These are phyloP conservation scores for Hypena proboscidalis DNA, from an alignment of 2,888 invertebrate species.

Conservation along the genomic window DNA sequence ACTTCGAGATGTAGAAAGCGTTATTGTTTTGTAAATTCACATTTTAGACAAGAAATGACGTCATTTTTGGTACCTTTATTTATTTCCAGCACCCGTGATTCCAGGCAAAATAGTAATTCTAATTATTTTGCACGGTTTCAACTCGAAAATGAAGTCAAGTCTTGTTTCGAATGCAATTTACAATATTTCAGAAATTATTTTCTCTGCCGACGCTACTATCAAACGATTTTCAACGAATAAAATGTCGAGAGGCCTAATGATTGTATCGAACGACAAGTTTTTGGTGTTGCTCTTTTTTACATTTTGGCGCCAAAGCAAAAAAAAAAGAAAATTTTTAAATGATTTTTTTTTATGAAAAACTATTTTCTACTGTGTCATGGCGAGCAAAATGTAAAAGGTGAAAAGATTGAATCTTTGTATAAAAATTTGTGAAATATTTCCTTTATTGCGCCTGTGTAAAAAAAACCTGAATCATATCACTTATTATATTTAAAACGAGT, in stretches of 20 bases:
- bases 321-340: background rate
- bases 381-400: constrained; percentile 13
- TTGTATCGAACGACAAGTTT: constrained; percentile 50
- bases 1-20: constrained; percentile 34
- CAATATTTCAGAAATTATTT: constrained; percentile 26
- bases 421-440: constrained; percentile 47
- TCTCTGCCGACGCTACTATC: constrained; percentile 24
- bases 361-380: no score
- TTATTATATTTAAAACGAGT: constrained; percentile 57
- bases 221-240: constrained; percentile 54
- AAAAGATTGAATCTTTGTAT: constrained; percentile 35
- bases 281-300: constrained; percentile 23
- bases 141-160: constrained; percentile 23
- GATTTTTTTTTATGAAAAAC: no score
- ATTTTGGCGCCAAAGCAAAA: constrained; percentile 11
- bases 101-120: no score
- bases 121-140: no score
- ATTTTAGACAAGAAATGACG: constrained; percentile 51
- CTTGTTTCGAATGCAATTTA: constrained; percentile 38
- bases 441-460: constrained; percentile 64
- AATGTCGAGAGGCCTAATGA: constrained; percentile 57
- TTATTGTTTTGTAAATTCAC: constrained; percentile 29
- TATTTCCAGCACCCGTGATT: no score
- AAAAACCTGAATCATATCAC: constrained; percentile 79
- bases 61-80: constrained; percentile 46